Evolutionary conservation across 1,140 invertebrate genomes (phyloP), one percentile per base, ranked within the genome.

Genomic region (Nasonia vitripennis): DNA sequence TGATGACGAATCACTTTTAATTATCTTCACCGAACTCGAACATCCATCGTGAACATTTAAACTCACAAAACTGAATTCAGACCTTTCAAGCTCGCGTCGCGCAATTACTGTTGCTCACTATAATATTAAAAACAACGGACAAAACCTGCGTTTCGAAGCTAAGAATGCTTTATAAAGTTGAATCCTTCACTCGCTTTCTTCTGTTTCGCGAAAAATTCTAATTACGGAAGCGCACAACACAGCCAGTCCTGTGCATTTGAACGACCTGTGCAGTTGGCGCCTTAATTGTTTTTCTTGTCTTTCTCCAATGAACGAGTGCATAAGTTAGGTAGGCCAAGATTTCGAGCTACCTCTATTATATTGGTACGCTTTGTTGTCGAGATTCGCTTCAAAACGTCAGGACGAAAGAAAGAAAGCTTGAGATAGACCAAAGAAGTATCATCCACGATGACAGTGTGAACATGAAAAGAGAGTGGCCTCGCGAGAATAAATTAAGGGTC

Each of bases 211-310:
- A 34, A 71, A 71, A 71, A 71, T 71, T 34, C 70, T 71, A 71
- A 71, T 71, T 71, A 71, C 55, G 55, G 6, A 62, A n/a, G 20
- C 55, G 41, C 41, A 41, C 41, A 10, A 41, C 41, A 41, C 41
- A 41, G 7, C 41, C 9, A 0, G 6, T n/a, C 55, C 20, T 17
- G 20, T 17, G 17, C 2, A 20, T 62, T 62, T 62, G 5, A 62
- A n/a, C 7, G 55, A 62, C 20, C 20, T n/a, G 23, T 31, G 14
- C 70, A 14, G 70, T 14, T 71, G 70, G 70, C 27, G 70, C 6
- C 31, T 71, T 17, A 75, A 75, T 75, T 75, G 45, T 45, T 75
- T 75, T 45, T 17, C 17, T 75, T 20, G 17, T 75, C 37, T 75
- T 45, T 45, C 41, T 45, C 23, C 41, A 45, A 9, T n/a, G 17